Base-by-base conservation (phyloP, 1,140 invertebrate species). In the Nomia melanderi region DNA sequence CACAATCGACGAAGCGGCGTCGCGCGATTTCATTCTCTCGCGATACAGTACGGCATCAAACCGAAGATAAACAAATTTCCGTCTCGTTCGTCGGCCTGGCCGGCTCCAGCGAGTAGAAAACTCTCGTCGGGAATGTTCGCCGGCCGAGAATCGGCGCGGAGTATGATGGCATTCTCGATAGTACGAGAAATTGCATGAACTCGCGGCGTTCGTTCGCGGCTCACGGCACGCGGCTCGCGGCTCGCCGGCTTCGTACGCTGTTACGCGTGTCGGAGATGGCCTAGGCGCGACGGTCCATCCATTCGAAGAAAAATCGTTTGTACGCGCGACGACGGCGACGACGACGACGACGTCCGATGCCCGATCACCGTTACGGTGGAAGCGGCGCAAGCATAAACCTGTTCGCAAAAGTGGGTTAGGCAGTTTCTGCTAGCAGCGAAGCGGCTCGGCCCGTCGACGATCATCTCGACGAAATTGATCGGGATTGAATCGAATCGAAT, bases 391-490 rank as follows among this genome's bases (percentile, higher is more conserved):
- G 76, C 77, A 75, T 77, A 92, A 92, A 91, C 91, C 91, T 91
- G 91, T 92, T 92, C 83, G 84, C 71, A 84, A 84, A 91, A 91
- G 91, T 91, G 86, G 90, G 90, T 90, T 92, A 91, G 87, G 77
- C 76, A 86, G 87, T 77, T 81, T 74, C 78, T 73, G 65, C 67
- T 57, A 39, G 53, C 53, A 27, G 17, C 65, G 31, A 57, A n/a
- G 6, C 12, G 69, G 63, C 67, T 72, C 59, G 20, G 50, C 78
- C 62, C 67, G 41, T 47, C 62, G 77, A 80, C 63, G 63, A 83
- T 83, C 64, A 44, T 75, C 70, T 25, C 54, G 25, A 33, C 11
- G 53, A 64, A 69, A 77, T 70, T 25, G 17, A 60, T 78, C 69
- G 33, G n/a, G n/a, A n/a, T n/a, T n/a, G n/a, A n/a, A 14, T n/a